These are phyloP conservation scores for Dascyllus trimaculatus DNA, from an alignment of 2,113 vertebrate genomes.

Conservation along the genomic window DNA sequence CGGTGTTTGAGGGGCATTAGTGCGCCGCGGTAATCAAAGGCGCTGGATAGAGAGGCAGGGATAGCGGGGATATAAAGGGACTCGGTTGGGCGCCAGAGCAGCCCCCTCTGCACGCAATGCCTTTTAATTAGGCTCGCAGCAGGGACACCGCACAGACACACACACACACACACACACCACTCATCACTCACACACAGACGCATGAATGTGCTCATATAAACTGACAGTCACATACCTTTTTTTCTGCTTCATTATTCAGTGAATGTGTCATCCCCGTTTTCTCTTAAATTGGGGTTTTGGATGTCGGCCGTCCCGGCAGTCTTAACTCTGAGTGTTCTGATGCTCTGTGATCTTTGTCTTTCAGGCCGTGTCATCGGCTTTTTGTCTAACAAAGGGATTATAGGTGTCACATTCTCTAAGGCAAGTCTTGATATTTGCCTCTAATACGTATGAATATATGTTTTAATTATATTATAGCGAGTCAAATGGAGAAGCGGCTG, in stretches of 20 bases:
- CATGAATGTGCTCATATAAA: constrained; percentile 37
- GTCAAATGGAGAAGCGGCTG: neutral
- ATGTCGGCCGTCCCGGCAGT: constrained; percentile 21
- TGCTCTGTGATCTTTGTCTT: constrained; percentile 20
- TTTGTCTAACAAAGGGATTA: constrained; percentile 53
- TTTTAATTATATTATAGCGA: constrained; percentile 2
- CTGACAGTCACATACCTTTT: constrained; percentile 59
- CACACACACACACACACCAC: constrained; percentile 59
- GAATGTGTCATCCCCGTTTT: constrained; percentile 37
- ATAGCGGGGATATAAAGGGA: constrained; percentile 67
- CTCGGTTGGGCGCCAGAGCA: constrained; percentile 83
- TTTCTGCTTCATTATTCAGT: constrained; percentile 63
- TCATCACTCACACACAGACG: constrained; percentile 72
- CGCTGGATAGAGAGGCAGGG: constrained; percentile 76
- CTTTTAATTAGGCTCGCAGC: constrained; percentile 95
- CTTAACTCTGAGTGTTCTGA: constrained; percentile 2
- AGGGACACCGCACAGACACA: constrained; percentile 75
- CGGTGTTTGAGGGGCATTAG: constrained; percentile 73
- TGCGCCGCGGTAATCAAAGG: constrained; percentile 89
- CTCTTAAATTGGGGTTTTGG: constrained; percentile 26
- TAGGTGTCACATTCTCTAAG: neutral
- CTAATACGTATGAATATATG: neutral
- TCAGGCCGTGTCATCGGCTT: constrained; percentile 9
- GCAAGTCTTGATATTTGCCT: neutral
- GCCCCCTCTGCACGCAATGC: constrained; percentile 86